Percentiles rank a stretch among this genome's conserved stretches.
Evolutionary conservation across 2,888 invertebrate species (phyloP).

Genomic region (Galeopsomyia nigrocyanea): DNA sequence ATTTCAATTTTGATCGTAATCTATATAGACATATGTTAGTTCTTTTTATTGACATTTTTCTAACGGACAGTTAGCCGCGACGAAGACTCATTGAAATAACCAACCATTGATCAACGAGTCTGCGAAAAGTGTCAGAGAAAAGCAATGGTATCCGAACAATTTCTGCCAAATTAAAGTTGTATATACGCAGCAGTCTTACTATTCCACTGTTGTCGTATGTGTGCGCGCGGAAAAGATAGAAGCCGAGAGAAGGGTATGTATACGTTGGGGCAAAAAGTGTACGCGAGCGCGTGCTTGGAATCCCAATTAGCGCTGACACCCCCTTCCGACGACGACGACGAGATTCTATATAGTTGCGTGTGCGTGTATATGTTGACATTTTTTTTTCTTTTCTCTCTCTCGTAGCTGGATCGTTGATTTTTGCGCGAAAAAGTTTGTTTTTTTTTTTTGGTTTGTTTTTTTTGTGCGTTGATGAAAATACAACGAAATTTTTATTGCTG

Average conservation of each 20-base stretch:
- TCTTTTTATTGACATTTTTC: too few species aligned
- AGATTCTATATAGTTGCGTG: too few species aligned
- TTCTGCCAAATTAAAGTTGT: conserved; percentile 10
- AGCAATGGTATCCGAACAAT: not conserved
- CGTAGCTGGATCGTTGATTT: not conserved
- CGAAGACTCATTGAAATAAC: too few species aligned
- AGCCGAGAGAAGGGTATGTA: not conserved
- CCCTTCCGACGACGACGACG: too few species aligned
- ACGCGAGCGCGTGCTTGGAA: conserved; percentile 35
- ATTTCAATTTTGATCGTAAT: too few species aligned
- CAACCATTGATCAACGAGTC: conserved; percentile 9
- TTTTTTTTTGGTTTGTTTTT: too few species aligned
- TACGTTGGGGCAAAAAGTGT: conserved; percentile 27
- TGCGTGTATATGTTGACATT: not conserved
- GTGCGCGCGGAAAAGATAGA: too few species aligned
- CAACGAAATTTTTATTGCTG: too few species aligned
- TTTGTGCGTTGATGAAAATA: too few species aligned
- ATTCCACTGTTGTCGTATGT: conserved; percentile 28
- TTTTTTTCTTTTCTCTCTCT: not conserved
- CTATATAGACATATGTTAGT: too few species aligned
- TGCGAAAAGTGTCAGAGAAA: conserved; percentile 10
- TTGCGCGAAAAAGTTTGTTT: too few species aligned
- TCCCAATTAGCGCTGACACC: conserved; percentile 13
- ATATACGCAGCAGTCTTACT: conserved; percentile 6
- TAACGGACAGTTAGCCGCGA: too few species aligned